Conservation (phyloP, 2,113 vertebrate genomes). For the Glaucomys volans region DNA sequence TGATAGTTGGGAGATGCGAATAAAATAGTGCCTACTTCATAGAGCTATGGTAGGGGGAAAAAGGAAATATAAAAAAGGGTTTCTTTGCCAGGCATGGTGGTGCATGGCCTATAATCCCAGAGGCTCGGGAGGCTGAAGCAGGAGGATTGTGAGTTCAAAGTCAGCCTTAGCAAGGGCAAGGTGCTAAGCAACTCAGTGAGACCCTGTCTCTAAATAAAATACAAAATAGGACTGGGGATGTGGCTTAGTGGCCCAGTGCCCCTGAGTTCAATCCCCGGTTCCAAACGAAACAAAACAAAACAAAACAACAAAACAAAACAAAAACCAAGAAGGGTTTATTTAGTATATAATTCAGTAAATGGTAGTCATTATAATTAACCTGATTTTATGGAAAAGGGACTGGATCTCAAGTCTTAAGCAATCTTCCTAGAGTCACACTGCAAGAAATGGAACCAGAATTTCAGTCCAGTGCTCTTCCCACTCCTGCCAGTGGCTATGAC, state of each 20-base stretch:
- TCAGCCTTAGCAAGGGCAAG: no score
- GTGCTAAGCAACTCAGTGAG: no score
- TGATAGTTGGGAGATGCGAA: neutral
- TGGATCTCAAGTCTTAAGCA: neutral
- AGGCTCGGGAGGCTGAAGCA: no score
- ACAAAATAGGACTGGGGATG: no score
- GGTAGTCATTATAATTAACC: neutral
- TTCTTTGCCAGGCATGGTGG: no score
- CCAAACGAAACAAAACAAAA: no score
- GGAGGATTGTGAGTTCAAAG: no score
- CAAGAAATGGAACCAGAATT: neutral
- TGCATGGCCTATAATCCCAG: no score
- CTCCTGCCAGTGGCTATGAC: neutral
- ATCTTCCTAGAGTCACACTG: neutral
- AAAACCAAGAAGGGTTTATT: neutral
- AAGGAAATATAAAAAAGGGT: neutral
- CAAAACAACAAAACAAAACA: no score
- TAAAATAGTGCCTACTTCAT: neutral
- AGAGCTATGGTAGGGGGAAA: neutral
- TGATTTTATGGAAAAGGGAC: neutral
- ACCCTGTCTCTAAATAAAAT: no score
- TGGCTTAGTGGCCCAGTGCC: no score
- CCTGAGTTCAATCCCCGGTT: no score
- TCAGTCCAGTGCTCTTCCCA: neutral
- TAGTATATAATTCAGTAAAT: neutral